phyloP scores from a whole-genome alignment of 2,113 vertebrate species.

The Scalopus aquaticus region DNA sequence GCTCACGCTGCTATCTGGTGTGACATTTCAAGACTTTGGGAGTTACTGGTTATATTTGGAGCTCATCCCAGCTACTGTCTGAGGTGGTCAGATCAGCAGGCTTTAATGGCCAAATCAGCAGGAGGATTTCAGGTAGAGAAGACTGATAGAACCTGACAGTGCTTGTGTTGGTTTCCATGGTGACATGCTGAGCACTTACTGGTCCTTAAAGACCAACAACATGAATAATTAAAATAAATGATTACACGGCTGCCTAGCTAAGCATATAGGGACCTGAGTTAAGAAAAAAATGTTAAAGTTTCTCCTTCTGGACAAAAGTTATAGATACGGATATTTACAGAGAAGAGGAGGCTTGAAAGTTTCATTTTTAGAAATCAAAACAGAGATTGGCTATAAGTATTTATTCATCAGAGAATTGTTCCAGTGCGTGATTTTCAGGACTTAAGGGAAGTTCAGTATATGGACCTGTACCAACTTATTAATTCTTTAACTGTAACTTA shows the following conservation, averaged over 20 bases:
- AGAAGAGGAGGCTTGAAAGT: not conserved
- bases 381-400: not conserved
- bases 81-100: not conserved
- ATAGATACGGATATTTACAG: not conserved
- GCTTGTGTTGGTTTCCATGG: slow-evolving; percentile 61
- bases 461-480: not conserved
- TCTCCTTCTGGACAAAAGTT: not conserved
- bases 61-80: not conserved
- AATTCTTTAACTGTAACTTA: not conserved
- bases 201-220: slow-evolving; percentile 42
- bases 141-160: not conserved
- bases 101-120: not conserved
- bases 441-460: not conserved
- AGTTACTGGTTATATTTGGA: not conserved
- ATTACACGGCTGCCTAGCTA: not conserved
- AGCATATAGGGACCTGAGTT: not conserved
- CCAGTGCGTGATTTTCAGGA: not conserved
- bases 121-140: not conserved
- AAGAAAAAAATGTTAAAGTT: not conserved
- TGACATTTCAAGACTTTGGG: not conserved
- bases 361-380: not conserved
- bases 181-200: not conserved
- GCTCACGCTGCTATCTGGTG: not conserved
- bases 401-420: not conserved
- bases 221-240: slow-evolving; percentile 60